Conservation (phyloP, 2,888 invertebrate genomes). For the Ormyrus labotus region DNA sequence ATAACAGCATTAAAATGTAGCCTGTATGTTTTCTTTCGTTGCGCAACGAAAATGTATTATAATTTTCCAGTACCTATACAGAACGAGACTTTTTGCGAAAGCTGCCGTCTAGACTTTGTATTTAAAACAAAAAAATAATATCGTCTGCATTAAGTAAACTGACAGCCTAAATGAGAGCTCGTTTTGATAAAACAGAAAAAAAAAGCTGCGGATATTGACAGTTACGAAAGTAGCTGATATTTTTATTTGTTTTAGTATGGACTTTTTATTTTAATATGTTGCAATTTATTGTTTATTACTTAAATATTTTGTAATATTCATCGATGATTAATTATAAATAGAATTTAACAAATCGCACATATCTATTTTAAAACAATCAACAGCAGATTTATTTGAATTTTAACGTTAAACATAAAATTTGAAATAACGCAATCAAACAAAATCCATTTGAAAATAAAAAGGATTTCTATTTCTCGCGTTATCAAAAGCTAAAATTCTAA, state of each 20-base stretch:
- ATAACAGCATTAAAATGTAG: conserved; percentile 22
- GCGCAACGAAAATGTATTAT: conserved; percentile 8
- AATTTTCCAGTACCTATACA: background rate
- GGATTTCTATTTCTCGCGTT: too few species aligned
- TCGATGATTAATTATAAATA: background rate
- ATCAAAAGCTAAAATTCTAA: too few species aligned
- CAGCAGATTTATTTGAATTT: too few species aligned
- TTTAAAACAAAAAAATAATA: too few species aligned
- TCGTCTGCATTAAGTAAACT: background rate
- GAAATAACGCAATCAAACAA: too few species aligned
- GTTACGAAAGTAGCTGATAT: background rate
- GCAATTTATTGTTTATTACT: background rate
- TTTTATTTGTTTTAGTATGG: conserved; percentile 15
- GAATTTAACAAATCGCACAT: background rate
- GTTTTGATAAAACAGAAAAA: background rate
- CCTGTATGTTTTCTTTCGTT: conserved; percentile 20
- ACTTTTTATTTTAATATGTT: background rate
- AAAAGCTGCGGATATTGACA: background rate
- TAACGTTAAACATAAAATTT: too few species aligned
- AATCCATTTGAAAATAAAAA: too few species aligned
- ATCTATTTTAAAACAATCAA: too few species aligned
- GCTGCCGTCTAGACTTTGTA: too few species aligned
- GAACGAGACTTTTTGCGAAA: background rate
- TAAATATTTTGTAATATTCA: background rate
- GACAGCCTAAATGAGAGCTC: background rate